phyloP scores from a whole-genome alignment of 2,113 vertebrate genomes.

The Gobius niger region DNA sequence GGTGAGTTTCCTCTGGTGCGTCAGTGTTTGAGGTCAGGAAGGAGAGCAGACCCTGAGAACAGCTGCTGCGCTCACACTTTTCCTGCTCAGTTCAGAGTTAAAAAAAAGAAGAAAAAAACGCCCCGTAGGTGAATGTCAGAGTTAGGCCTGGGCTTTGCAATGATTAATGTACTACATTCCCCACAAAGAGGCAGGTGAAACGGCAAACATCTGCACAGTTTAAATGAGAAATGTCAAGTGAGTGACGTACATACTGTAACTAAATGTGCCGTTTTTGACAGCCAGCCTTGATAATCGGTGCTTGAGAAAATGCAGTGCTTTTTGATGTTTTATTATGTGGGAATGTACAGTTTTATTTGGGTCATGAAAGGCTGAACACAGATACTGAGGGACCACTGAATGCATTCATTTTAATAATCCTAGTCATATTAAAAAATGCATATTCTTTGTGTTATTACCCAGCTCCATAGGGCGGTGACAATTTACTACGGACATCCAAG shows the following conservation, averaged over 20 bases:
- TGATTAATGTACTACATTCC: conserved; percentile 2
- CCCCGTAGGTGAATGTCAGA: conserved; percentile 6
- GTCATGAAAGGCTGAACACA: too few relatives aligned
- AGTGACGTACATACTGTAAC: background rate
- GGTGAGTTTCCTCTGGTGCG: conserved; percentile 31
- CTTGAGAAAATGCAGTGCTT: too few relatives aligned
- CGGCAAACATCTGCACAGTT: background rate
- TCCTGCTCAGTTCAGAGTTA: conserved; percentile 1
- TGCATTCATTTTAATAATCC: too few relatives aligned
- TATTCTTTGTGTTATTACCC: too few relatives aligned
- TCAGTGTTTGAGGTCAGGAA: conserved; percentile 36
- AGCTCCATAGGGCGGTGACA: too few relatives aligned
- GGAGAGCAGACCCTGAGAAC: conserved; percentile 17
- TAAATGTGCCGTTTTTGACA: background rate
- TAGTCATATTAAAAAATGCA: too few relatives aligned
- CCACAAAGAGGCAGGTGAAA: background rate
- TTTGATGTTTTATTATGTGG: too few relatives aligned
- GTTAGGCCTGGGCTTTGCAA: background rate
- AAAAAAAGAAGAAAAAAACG: background rate
- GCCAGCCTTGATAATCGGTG: too few relatives aligned
- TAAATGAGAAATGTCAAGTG: background rate
- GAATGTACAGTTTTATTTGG: too few relatives aligned
- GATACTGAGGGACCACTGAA: too few relatives aligned
- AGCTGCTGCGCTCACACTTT: conserved; percentile 34
- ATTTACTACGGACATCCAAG: too few relatives aligned